These are phyloP conservation scores for Apteryx owenii DNA, from an alignment of 2,113 vertebrate species.

Conservation along the genomic window DNA sequence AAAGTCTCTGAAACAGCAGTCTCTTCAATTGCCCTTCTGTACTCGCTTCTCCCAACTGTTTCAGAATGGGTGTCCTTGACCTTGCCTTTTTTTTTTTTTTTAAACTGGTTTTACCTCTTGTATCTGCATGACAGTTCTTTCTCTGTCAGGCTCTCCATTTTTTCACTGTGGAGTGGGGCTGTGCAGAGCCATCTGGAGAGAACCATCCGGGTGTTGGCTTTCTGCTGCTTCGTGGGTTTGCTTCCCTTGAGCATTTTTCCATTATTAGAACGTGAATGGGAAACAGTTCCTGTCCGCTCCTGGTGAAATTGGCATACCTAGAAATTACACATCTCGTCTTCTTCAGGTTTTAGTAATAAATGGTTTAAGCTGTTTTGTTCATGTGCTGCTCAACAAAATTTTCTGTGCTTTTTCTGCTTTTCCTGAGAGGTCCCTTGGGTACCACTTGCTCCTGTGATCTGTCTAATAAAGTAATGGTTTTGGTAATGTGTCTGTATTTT, in stretches of 20 bases:
- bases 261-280: constrained; percentile 26
- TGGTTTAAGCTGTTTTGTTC: background rate
- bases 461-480: background rate
- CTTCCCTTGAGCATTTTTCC: constrained; percentile 44
- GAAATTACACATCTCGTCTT: background rate
- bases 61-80: fast-evolving
- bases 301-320: background rate
- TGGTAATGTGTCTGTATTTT: background rate
- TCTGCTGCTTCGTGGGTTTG: background rate
- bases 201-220: background rate
- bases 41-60: background rate
- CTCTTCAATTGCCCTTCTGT: fast-evolving
- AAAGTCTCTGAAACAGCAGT: background rate
- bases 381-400: background rate
- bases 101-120: background rate
- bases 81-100: background rate
- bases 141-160: fast-evolving
- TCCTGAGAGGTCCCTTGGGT: background rate
- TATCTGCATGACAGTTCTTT: background rate
- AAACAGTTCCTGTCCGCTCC: background rate
- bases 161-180: background rate
- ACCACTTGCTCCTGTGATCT: background rate
- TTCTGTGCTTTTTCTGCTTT: background rate
- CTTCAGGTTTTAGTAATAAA: background rate
- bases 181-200: background rate